These are phyloP conservation scores for Diplazon laetatorius DNA, from an alignment of 2,888 invertebrate genomes.

Conservation along the genomic window DNA sequence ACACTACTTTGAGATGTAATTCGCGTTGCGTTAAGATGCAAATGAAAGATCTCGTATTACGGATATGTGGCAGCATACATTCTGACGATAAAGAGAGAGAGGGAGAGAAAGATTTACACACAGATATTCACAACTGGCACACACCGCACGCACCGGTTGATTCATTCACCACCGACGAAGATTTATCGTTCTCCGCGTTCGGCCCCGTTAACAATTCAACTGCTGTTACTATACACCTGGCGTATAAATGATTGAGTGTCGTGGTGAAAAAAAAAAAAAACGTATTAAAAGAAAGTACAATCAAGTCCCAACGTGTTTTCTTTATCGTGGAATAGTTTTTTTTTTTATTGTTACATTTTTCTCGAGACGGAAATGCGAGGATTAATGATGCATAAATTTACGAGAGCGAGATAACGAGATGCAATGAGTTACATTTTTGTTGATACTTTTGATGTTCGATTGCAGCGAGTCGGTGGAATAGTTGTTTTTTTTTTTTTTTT, in stretches of 20 bases:
- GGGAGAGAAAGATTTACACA: slow-evolving; percentile 40
- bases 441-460: too few species aligned
- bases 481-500: too few species aligned
- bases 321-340: slow-evolving; percentile 21
- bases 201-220: slow-evolving; percentile 55
- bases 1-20: slow-evolving; percentile 47
- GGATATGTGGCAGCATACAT: slow-evolving; percentile 53
- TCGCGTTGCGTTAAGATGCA: slow-evolving; percentile 61
- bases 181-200: slow-evolving; percentile 53
- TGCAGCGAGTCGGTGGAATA: too few species aligned
- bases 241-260: slow-evolving; percentile 34
- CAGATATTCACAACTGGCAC: slow-evolving; percentile 36
- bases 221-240: slow-evolving; percentile 8
- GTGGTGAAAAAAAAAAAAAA: too few species aligned
- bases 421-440: too few species aligned
- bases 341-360: slow-evolving; percentile 1
- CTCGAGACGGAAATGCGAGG: background rate
- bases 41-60: slow-evolving; percentile 59
- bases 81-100: too few species aligned
- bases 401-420: too few species aligned
- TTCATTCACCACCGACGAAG: slow-evolving; percentile 41
- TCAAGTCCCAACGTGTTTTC: slow-evolving; percentile 6
- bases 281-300: slow-evolving; percentile 40
- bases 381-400: background rate
- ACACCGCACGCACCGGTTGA: slow-evolving; percentile 12